Base-by-base conservation (phyloP, 2,797 vertebrate genomes). In the Danio jaintianensis region DNA sequence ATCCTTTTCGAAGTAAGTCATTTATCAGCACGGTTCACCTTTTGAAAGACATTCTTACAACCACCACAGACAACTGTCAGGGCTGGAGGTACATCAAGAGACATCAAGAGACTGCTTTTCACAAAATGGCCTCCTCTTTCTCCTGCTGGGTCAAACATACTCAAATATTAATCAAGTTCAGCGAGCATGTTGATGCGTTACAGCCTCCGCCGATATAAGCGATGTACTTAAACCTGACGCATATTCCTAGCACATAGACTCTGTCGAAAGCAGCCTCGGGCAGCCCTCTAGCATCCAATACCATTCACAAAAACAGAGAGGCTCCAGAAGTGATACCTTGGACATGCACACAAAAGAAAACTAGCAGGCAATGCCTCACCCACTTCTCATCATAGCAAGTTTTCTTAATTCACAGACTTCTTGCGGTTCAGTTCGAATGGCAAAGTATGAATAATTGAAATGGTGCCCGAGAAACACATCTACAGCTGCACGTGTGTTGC, bases 211-310 rank as follows among this genome's bases (percentile, higher is more conserved):
- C 73, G 78, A 85, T 68, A 47, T 48, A 66, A 79, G 38, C 58
- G 42, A 9, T 63, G 74, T 80, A 76, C 77, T 83, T 45, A 52
- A 48, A 36, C 83, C 59, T 81, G 64, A 61, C 87, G 78, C 72
- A 75, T 88, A 90, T 90, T 89, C 84, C 83, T 86, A 53, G 38
- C 52, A 16, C 85, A 79, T 63, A 73, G 68, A 45, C 2, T 0
- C 82, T 87, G 81, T 79, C 72, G 72, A 82, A 84, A 80, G 78
- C 78, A 82, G 85, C 90, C 89, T 79, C 11, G 75, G 90, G 89
- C 85, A 87, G 56, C 70, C 87, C 88, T 85, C 81, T 80, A 86
- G 89, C 80, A 79, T 78, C 84, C 83, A 78, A 88, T 82, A 48
- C 83, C 78, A 67, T 53, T 68, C 79, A 66, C 52, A 52, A 78